Evolutionary conservation across 2,797 vertebrate species (phyloP).

Genomic region (Odontamblyopus lacepedii): DNA sequence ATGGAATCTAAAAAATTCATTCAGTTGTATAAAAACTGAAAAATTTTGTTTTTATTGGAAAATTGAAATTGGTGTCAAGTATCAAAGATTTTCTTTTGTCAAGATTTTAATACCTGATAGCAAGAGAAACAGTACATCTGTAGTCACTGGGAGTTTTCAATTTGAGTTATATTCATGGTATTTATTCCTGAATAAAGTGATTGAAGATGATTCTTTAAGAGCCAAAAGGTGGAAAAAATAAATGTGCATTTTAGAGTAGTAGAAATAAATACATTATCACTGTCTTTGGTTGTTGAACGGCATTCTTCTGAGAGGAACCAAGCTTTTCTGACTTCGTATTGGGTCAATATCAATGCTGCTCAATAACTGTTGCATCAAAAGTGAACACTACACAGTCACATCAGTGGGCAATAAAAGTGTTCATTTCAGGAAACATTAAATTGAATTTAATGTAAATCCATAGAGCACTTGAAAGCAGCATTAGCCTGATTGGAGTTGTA

Average conservation of each 20-base stretch:
- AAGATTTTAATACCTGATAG: too few relatives aligned
- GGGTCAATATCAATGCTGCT: neutral
- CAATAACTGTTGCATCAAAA: neutral
- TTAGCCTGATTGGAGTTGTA: neutral
- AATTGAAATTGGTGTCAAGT: too few relatives aligned
- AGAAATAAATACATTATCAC: neutral
- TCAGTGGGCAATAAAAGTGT: too few relatives aligned
- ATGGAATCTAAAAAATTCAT: too few relatives aligned
- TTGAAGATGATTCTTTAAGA: neutral
- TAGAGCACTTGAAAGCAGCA: too few relatives aligned
- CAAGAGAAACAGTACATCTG: too few relatives aligned
- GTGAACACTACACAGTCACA: neutral
- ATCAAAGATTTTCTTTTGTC: too few relatives aligned
- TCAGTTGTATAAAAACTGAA: too few relatives aligned
- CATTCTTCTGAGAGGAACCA: neutral
- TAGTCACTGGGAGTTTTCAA: too few relatives aligned
- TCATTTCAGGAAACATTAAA: too few relatives aligned
- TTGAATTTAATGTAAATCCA: too few relatives aligned
- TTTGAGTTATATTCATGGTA: neutral
- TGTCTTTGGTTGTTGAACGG: neutral
- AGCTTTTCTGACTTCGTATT: neutral
- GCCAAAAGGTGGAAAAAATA: neutral
- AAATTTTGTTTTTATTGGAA: too few relatives aligned
- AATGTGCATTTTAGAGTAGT: neutral
- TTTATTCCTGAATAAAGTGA: neutral